Evolutionary conservation across 2,888 invertebrate species (phyloP), one percentile per base, ranked within the genome.

Genomic region (Drosophila prolongata): DNA sequence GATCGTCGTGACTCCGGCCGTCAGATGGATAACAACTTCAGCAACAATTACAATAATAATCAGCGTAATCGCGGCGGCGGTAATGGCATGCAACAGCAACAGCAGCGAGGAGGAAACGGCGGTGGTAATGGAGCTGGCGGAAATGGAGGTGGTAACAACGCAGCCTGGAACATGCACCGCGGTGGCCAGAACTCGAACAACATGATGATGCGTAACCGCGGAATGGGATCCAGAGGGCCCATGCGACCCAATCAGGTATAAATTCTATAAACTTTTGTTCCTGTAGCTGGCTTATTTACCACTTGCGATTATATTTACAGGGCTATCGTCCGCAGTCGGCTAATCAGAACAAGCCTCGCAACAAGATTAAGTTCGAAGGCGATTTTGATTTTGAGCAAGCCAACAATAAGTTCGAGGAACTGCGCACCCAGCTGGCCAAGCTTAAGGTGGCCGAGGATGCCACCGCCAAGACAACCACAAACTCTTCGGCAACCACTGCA

Each of bases 301-400:
- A 11, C 19, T 14, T 40, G n/a, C 0, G n/a, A 11, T n/a, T 13
- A 3, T n/a, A 14, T 6, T 24, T 73, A 9, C 61, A 91, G 92
- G 92, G 87, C 69, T 91, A 87, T 82, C 90, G 92, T 77, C 94
- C 94, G 87, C 93, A 93, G 60, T 85, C 75, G 93, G 93, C 77
- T 46, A 94, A 94, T 78, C 91, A 91, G 78, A 81, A 94, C 92
- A 67, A 94, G 93, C 85, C 88, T 53, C 90, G 91, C 40, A 93
- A 91, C 92, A 85, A 93, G 13, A 94, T 98, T 78, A 98, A 98
- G 92, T 99, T 98, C 92, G 98, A 98, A 79, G 97, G 96, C 84
- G 99, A 99, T 91, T 99, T 98, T 91, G 99, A 99, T 93, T 99
- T 99, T 92, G 99, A 99, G 93, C 97, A 98, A 92, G 98, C 99